Percentiles rank a stretch among this genome's conserved stretches.
These are phyloP conservation scores for Carassius carassius DNA, from an alignment of 2,113 vertebrate genomes.

Conservation along the genomic window DNA sequence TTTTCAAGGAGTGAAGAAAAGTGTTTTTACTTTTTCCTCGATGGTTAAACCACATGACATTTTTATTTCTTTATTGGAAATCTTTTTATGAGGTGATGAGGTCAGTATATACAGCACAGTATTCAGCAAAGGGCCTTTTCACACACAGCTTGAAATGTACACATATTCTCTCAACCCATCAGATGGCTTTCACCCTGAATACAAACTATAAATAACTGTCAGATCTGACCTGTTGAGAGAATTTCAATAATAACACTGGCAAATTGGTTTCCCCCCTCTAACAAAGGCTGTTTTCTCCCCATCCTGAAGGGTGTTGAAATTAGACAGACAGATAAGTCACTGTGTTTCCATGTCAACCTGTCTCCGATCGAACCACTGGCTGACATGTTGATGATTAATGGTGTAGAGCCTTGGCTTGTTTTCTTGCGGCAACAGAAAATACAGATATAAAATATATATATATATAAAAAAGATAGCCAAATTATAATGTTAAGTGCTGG, in stretches of 20 bases:
- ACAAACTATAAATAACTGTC: constrained; percentile 24
- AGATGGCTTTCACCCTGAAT: neutral
- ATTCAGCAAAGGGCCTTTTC: neutral
- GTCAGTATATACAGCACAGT: neutral
- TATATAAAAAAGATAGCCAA: neutral
- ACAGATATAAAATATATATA: neutral
- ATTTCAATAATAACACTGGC: constrained; percentile 25
- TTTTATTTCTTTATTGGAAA: neutral
- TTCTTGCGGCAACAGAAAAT: constrained; percentile 23
- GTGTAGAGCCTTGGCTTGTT: constrained; percentile 9
- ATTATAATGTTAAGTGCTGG: neutral
- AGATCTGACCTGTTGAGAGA: neutral
- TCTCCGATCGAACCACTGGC: constrained; percentile 3
- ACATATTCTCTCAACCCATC: constrained; percentile 4
- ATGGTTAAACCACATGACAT: neutral
- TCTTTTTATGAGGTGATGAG: neutral
- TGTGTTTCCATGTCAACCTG: constrained; percentile 23
- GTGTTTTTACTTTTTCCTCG: neutral
- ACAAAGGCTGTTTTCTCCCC: neutral
- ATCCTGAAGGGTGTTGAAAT: constrained; percentile 27
- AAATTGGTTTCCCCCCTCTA: neutral
- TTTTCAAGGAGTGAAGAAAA: neutral
- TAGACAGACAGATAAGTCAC: constrained; percentile 7
- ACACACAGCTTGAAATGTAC: neutral
- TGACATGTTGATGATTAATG: constrained; percentile 46